Evolutionary conservation across 1,140 invertebrate genomes (phyloP).

Genomic region (Aphelinus atriplicis): DNA sequence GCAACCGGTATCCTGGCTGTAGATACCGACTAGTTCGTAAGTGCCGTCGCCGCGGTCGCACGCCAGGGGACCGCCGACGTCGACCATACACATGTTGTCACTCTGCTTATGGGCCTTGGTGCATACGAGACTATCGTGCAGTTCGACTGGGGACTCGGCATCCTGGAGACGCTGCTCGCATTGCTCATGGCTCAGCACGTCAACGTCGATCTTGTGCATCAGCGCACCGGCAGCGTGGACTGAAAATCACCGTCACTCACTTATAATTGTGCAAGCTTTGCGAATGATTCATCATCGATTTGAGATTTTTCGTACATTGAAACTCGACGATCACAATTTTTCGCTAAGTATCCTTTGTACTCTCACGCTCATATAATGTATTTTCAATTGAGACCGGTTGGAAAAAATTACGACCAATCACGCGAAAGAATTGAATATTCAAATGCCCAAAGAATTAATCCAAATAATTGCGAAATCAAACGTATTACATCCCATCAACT

Average conservation of each 20-base stretch:
- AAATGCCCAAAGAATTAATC: no score
- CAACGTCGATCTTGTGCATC: slow-evolving; percentile 78
- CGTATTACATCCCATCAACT: no score
- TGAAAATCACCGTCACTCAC: slow-evolving; percentile 46
- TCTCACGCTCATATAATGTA: no score
- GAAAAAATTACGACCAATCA: no score
- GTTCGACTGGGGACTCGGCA: slow-evolving; percentile 44
- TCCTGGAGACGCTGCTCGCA: slow-evolving; percentile 62
- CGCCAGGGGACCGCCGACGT: slow-evolving; percentile 80
- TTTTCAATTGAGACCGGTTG: no score
- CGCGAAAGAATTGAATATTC: no score
- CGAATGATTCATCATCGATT: no score
- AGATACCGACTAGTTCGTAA: slow-evolving; percentile 78
- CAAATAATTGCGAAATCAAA: no score
- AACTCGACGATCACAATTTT: no score
- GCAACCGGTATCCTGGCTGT: slow-evolving; percentile 77
- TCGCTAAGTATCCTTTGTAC: no score
- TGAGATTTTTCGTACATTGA: no score
- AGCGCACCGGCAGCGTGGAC: slow-evolving; percentile 77
- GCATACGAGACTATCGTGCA: slow-evolving; percentile 56
- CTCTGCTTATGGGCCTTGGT: slow-evolving; percentile 51
- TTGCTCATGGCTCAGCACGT: slow-evolving; percentile 70
- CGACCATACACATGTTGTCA: slow-evolving; percentile 71
- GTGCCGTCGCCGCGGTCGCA: slow-evolving; percentile 76
- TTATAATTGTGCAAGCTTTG: no score